These are phyloP conservation scores for Sciaenops ocellatus DNA, from an alignment of 2,797 vertebrate genomes.

Conservation along the genomic window DNA sequence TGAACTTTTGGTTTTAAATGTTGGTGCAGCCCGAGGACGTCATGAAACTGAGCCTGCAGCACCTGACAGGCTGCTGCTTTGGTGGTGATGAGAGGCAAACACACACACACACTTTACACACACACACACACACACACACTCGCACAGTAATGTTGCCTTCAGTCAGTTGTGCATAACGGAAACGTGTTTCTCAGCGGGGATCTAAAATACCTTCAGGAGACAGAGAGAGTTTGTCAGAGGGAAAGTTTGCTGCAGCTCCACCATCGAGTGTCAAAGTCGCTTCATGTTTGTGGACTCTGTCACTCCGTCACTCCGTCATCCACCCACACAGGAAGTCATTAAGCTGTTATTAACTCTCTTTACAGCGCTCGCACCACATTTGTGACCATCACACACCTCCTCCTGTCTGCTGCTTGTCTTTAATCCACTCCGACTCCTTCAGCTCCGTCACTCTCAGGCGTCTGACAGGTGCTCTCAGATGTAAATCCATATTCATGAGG, in stretches of 20 bases:
- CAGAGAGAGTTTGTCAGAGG: neutral
- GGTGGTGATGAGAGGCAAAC: slow-evolving; percentile 1
- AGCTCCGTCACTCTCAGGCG: neutral
- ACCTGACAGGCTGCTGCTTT: slow-evolving; percentile 30
- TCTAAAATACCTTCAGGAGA: slow-evolving; percentile 14
- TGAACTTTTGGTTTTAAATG: neutral
- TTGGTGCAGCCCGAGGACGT: slow-evolving; percentile 6
- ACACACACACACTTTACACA: neutral
- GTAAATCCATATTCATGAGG: slow-evolving; percentile 23
- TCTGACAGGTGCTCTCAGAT: neutral
- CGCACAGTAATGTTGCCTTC: neutral
- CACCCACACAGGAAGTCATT: neutral
- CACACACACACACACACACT: neutral
- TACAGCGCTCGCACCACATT: too few relatives aligned
- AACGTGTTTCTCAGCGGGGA: slow-evolving; percentile 40
- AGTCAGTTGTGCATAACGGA: slow-evolving; percentile 35
- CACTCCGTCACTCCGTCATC: neutral
- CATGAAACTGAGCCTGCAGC: neutral
- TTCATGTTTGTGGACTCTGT: neutral
- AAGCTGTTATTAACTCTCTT: neutral
- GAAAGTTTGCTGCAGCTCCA: neutral
- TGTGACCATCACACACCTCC: neutral
- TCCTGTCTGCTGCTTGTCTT: neutral
- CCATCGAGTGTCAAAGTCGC: too few relatives aligned
- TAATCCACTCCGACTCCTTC: neutral